phyloP scores from a whole-genome alignment of 2,113 vertebrate genomes.

The Mesocricetus auratus region DNA sequence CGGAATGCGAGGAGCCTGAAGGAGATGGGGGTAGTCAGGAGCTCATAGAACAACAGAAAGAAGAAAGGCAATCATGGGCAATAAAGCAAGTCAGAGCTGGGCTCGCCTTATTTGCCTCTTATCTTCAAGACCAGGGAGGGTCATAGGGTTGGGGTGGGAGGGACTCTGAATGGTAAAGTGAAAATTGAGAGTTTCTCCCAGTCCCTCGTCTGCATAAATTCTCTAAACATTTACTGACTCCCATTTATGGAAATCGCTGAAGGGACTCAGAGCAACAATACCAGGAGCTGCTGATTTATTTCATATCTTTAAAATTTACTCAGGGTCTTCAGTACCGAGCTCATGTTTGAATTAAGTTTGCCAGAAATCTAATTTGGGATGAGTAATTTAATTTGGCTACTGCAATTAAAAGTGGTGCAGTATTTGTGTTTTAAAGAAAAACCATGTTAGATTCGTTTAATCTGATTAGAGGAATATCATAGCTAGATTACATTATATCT shows the following conservation, averaged over 20 bases:
- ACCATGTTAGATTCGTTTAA: constrained; percentile 73
- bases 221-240: constrained; percentile 27
- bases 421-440: constrained; percentile 82
- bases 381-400: constrained; percentile 80
- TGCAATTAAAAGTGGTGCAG: constrained; percentile 82
- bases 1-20: neutral
- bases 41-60: neutral
- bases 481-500: constrained; percentile 74
- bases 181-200: neutral
- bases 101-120: neutral
- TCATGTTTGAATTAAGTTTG: constrained; percentile 74
- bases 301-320: constrained; percentile 70
- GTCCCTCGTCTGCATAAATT: neutral
- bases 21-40: neutral
- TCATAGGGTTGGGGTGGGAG: accelerated
- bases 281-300: constrained; percentile 53
- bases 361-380: constrained; percentile 77
- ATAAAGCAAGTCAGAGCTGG: neutral
- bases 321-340: constrained; percentile 57
- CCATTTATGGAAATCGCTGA: constrained; percentile 21
- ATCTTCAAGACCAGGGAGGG: neutral
- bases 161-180: neutral
- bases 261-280: constrained; percentile 1
- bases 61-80: neutral
- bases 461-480: constrained; percentile 73